A percentile compares a stretch with the other conserved stretches of the same genome.
Conservation (phyloP, 2,888 invertebrate genomes). For the Trissolcus brochymenae region DNA sequence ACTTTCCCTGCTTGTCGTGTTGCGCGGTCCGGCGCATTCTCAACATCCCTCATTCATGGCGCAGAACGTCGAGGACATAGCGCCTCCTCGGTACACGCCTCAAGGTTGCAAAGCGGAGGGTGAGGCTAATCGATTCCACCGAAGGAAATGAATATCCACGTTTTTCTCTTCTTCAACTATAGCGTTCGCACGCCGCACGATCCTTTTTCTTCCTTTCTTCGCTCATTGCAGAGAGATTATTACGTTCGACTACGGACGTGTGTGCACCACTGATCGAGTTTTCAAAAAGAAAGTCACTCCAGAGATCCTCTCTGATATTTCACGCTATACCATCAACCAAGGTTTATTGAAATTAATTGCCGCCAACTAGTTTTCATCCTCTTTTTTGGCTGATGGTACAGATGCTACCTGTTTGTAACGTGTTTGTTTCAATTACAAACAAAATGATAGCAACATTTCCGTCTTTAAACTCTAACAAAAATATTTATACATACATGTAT, state of each 20-base stretch:
- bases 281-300: slow-evolving; percentile 6
- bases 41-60: slow-evolving; percentile 58
- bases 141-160: slow-evolving; percentile 47
- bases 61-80: slow-evolving; percentile 48
- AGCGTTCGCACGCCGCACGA: background rate
- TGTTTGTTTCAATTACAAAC: slow-evolving; percentile 1
- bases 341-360: slow-evolving; percentile 35
- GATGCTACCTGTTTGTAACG: background rate
- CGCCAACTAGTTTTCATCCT: slow-evolving; percentile 5
- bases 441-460: no score
- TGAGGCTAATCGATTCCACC: slow-evolving; percentile 56
- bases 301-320: slow-evolving; percentile 21
- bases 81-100: slow-evolving; percentile 44
- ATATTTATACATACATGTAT: no score
- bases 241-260: slow-evolving; percentile 2
- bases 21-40: slow-evolving; percentile 49
- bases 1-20: slow-evolving; percentile 64
- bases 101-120: slow-evolving; percentile 48
- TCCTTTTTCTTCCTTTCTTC: slow-evolving; percentile 22
- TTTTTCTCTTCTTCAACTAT: slow-evolving; percentile 23
- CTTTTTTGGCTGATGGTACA: background rate
- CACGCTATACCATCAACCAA: slow-evolving; percentile 13
- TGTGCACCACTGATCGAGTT: background rate
- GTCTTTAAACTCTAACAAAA: no score
- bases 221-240: slow-evolving; percentile 10